These are phyloP conservation scores for Rana temporaria DNA, from an alignment of 2,113 vertebrate genomes.

Conservation along the genomic window DNA sequence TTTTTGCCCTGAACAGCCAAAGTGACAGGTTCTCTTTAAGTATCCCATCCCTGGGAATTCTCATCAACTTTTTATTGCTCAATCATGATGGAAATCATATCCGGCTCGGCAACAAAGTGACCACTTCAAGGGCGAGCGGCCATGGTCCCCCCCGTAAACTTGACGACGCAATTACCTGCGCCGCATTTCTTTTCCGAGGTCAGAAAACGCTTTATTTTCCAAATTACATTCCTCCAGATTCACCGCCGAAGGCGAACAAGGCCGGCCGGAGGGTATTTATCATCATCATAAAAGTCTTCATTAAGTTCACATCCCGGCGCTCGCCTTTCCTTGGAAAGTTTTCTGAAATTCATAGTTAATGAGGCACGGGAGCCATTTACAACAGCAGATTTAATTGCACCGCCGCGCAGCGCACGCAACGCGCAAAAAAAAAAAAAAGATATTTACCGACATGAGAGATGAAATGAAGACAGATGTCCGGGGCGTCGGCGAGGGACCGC, in stretches of 20 bases:
- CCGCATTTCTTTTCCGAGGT: slow-evolving; percentile 7
- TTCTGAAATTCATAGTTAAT: slow-evolving; percentile 31
- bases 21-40: too few species aligned
- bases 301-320: slow-evolving; percentile 21
- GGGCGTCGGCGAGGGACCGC: neutral
- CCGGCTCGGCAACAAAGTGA: neutral
- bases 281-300: slow-evolving; percentile 27
- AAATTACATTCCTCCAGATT: slow-evolving; percentile 12
- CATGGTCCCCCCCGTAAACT: neutral
- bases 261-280: neutral
- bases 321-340: slow-evolving; percentile 33
- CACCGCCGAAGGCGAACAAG: neutral
- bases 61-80: neutral
- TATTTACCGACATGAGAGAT: neutral
- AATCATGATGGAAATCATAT: neutral
- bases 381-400: slow-evolving; percentile 8
- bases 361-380: slow-evolving; percentile 41
- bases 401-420: neutral
- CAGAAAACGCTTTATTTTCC: neutral
- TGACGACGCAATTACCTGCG: slow-evolving; percentile 5
- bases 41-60: too few species aligned
- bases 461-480: slow-evolving; percentile 43
- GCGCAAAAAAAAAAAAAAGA: neutral
- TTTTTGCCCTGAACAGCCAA: too few species aligned
- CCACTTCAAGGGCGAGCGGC: neutral